Base-by-base conservation (phyloP, 2,888 invertebrate species). In the Cantharis lateralis region DNA sequence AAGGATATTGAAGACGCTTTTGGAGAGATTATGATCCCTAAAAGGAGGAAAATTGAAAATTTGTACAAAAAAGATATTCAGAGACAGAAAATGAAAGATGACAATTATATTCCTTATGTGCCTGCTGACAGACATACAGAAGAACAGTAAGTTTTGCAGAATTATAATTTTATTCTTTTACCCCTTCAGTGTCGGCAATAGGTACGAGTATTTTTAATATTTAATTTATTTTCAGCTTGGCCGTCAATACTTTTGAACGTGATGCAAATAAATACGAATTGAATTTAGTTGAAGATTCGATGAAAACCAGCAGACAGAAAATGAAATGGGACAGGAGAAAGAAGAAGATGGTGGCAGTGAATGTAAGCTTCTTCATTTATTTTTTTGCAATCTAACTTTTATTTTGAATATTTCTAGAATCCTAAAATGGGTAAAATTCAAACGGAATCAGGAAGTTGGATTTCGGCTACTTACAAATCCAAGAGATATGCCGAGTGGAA, bases 371-470 rank as follows among this genome's bases (percentile, higher is more conserved):
- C 66, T 74, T 75, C 9, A 64, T 70, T 18, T 16, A 15, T 10
- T 63, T 61, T 11, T 32, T 32, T 13, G 24, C 18, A 3, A 18
- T 9, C 10, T 5, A 15, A 13, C 15, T 68, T 68, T 15, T n/a
- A 4, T 68, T 16, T 13, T 24, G 5, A 61, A 3, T 18, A n/a
- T 66, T 81, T 81, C 81, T 85, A 91, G 90, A 89, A 91, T 81
- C 84, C 88, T 1, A 92, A 92, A 81, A 88, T 89, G 18, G 94
- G 94, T 73, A 96, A 95, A 89, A 98, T 99, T 81, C 94, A 94
- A 83, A 98, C 98, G 0, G 99, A 99, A 89, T 97, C 97, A 78
- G 99, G 98, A 15, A 93, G 92, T 0, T 96, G 96, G 93, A 97
- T 99, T 82, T 95, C 98, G 0, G 96, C 98, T 0, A 94, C 96